phyloP scores from a whole-genome alignment of 2,888 invertebrate genomes.

The Hoplodrina ambigua region DNA sequence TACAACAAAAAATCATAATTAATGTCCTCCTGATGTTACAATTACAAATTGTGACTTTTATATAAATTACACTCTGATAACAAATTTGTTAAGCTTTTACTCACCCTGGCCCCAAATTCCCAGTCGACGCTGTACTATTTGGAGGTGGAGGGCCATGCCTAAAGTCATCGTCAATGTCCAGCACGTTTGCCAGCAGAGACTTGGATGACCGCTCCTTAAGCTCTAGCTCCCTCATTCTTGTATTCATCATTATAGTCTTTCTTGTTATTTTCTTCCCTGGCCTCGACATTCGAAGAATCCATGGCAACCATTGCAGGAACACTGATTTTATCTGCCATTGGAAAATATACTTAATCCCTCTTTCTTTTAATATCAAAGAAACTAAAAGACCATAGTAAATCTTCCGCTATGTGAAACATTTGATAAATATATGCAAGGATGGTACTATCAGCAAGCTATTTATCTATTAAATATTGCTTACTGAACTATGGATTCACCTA shows the following conservation, averaged over 20 bases:
- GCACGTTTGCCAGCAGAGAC: constrained; percentile 97
- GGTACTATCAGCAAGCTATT: no score
- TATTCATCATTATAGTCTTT: constrained; percentile 97
- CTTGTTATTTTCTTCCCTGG: constrained; percentile 98
- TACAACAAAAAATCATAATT: not conserved
- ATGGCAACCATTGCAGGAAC: constrained; percentile 99
- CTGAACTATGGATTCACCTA: not conserved
- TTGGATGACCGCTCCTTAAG: constrained; percentile 98
- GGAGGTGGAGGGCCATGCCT: constrained; percentile 93
- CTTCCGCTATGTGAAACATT: no score
- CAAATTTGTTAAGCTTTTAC: constrained; percentile 55
- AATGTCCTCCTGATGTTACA: not conserved
- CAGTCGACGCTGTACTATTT: constrained; percentile 90
- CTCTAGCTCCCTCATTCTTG: constrained; percentile 97
- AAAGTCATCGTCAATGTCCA: constrained; percentile 99
- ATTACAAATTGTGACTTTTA: not conserved
- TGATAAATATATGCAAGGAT: no score
- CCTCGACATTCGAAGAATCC: constrained; percentile 98
- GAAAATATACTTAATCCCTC: not conserved
- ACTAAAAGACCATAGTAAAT: not conserved
- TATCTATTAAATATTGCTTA: no score
- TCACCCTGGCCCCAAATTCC: constrained; percentile 92
- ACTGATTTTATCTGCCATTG: constrained; percentile 95
- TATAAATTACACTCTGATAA: not conserved
- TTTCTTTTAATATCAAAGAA: not conserved